Base-by-base conservation (phyloP, 2,797 vertebrate genomes). In the Sebastes dallii region DNA sequence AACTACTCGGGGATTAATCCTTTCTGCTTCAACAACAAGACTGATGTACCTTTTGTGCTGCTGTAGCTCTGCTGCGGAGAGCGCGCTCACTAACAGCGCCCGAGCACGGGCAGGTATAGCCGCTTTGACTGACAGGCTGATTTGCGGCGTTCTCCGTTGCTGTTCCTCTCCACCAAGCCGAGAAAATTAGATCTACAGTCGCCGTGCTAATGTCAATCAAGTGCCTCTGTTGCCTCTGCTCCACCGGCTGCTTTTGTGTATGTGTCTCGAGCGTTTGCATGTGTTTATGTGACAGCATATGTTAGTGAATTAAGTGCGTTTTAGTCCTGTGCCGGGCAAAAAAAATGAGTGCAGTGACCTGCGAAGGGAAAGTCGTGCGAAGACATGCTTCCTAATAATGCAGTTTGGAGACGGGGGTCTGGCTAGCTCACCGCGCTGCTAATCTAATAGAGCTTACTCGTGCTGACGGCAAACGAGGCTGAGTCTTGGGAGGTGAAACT, bases 121-220 rank as follows among this genome's bases (percentile, higher is more conserved):
- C 22, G 14, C 88, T 93, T 88, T 95, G 94, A 95, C 83, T 94
- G 94, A 95, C 94, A 94, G 89, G 58, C 87, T 91, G 94, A 95
- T 95, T 94, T 88, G 89, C 86, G 36, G 89, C 68, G 52, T 87
- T 91, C 88, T 89, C 91, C 83, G 66, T 86, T 78, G 82, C 88
- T 92, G 93, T 94, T 95, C 93, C 94, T 93, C 91, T 94, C 94
- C 93, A 94, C 72, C 94, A 94, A 86, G 59, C 92, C 46, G 84
- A 81, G 90, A 90, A 95, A 95, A 94, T 95, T 93, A 94, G 90
- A 94, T 93, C 89, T 92, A 90, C 88, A 93, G 90, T 87, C 71
- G 55, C 75, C 8, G 60, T 36, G 80, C 86, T 93, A 86, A 91
- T 93, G 94, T 89, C 94, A 93, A 90, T 94, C 92, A 94, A 84